These are phyloP conservation scores for Papilio helenus DNA, from an alignment of 1,140 invertebrate species.

Conservation along the genomic window DNA sequence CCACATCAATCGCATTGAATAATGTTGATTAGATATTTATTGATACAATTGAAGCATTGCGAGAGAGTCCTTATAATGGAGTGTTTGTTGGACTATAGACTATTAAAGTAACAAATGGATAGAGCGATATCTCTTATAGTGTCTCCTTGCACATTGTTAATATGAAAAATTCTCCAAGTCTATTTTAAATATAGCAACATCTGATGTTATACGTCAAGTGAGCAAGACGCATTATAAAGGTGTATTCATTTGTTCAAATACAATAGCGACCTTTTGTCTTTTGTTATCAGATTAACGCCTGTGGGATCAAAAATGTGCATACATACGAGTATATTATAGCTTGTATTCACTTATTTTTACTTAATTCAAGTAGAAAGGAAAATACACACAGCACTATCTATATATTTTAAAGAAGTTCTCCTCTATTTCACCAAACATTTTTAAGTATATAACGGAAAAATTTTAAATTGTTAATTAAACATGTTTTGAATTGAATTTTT, in stretches of 20 bases:
- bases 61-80: neutral
- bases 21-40: neutral
- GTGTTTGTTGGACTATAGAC: neutral
- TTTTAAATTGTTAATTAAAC: too few species aligned
- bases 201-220: neutral
- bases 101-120: constrained; percentile 25
- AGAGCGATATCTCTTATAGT: constrained; percentile 9
- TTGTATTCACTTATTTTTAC: neutral
- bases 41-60: neutral
- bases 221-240: neutral
- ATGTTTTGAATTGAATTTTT: neutral
- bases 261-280: constrained; percentile 13
- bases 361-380: neutral
- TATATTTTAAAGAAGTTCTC: too few species aligned
- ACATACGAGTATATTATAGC: neutral
- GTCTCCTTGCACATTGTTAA: neutral
- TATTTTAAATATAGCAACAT: constrained; percentile 20
- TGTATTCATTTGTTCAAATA: constrained; percentile 8
- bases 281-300: neutral
- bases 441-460: too few species aligned
- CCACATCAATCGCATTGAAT: neutral
- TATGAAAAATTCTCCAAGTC: neutral
- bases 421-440: too few species aligned
- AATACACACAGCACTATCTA: neutral
- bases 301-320: neutral